These are phyloP conservation scores for Apodemia zela DNA, from an alignment of 2,888 invertebrate genomes.

Conservation along the genomic window DNA sequence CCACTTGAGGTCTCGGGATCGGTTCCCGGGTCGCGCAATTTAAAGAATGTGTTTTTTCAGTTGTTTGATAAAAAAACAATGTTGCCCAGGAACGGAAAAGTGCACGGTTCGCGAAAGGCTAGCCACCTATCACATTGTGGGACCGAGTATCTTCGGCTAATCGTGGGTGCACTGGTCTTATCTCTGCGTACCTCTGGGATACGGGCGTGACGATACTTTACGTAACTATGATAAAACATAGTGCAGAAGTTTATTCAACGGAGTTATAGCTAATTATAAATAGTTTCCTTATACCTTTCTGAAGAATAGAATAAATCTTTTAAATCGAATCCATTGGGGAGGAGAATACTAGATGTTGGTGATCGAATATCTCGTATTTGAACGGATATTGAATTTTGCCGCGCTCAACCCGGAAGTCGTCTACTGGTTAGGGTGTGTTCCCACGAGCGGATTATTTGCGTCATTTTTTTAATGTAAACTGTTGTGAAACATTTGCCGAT, in stretches of 20 bases:
- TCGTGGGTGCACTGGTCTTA: too few relatives aligned
- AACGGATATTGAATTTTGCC: constrained; percentile 76
- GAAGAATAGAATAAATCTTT: constrained; percentile 35
- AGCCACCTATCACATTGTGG: too few relatives aligned
- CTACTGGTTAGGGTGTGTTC: not conserved
- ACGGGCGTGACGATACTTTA: too few relatives aligned
- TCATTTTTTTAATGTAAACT: not conserved
- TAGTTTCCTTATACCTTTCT: not conserved
- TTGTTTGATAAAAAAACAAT: too few relatives aligned
- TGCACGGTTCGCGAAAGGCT: too few relatives aligned
- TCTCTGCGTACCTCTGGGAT: too few relatives aligned
- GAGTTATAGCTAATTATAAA: not conserved
- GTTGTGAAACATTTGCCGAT: not conserved
- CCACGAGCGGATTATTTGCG: not conserved
- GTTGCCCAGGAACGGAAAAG: too few relatives aligned
- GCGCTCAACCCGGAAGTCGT: constrained; percentile 62
- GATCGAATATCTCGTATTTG: constrained; percentile 62
- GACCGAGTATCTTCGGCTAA: too few relatives aligned
- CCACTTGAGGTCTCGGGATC: too few relatives aligned
- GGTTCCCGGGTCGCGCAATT: too few relatives aligned
- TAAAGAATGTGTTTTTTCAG: too few relatives aligned
- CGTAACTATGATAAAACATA: too few relatives aligned
- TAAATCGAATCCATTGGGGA: constrained; percentile 43
- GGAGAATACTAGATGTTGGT: constrained; percentile 46
- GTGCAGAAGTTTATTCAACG: not conserved